Evolutionary conservation across 2,797 vertebrate species (phyloP).

Genomic region (Spinus olivaceus): DNA sequence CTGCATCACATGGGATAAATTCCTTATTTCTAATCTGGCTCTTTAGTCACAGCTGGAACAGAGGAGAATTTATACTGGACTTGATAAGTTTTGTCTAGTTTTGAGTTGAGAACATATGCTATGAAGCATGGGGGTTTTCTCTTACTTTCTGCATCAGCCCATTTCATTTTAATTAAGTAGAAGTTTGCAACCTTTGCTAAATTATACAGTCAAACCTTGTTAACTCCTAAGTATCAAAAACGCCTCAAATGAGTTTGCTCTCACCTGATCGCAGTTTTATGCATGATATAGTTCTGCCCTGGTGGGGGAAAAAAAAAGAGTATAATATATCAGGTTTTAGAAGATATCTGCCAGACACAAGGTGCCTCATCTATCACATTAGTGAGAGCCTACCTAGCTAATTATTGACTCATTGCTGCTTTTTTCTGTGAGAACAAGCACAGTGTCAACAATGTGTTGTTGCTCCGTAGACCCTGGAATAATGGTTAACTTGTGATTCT

Average conservation of each 20-base stretch:
- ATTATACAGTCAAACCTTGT: neutral
- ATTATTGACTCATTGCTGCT: neutral
- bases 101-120: neutral
- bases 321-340: neutral
- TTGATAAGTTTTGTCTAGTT: neutral
- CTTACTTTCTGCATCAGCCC: neutral
- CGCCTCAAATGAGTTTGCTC: neutral
- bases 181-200: neutral
- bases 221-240: neutral
- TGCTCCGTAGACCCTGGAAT: neutral
- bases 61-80: neutral
- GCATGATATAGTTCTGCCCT: neutral
- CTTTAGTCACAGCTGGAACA: neutral
- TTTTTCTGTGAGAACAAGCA: neutral
- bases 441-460: neutral
- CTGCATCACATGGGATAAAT: neutral
- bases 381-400: neutral
- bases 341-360: neutral
- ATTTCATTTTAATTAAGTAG: neutral
- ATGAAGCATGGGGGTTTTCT: neutral
- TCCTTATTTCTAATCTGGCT: neutral
- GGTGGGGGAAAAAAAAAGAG: rapidly evolving
- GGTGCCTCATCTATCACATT: neutral
- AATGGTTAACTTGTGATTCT: neutral
- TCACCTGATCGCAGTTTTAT: neutral